phyloP scores from a whole-genome alignment of 2,113 vertebrate genomes.

The Cottus gobio region DNA sequence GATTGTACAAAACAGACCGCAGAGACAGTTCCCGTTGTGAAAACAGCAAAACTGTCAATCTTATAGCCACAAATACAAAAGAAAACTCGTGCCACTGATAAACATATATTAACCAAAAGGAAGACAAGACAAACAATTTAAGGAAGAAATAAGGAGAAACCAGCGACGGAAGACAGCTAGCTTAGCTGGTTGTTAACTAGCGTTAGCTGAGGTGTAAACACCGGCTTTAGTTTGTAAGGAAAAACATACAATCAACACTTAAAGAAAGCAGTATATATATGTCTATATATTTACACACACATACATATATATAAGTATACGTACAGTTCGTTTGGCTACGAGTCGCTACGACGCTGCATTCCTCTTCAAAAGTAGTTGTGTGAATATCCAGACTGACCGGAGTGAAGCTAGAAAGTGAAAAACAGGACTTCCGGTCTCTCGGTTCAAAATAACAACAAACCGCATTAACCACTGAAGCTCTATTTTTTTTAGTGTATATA shows the following conservation, averaged over 20 bases:
- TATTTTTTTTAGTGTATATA: no score
- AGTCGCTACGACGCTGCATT: slow-evolving; percentile 59
- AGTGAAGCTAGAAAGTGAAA: background rate
- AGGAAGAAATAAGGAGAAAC: background rate
- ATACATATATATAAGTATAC: slow-evolving; percentile 19
- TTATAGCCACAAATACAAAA: background rate
- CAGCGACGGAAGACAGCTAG: slow-evolving; percentile 43
- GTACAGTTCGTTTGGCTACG: slow-evolving; percentile 57
- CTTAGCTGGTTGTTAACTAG: slow-evolving; percentile 45
- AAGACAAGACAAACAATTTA: background rate
- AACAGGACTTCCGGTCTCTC: background rate
- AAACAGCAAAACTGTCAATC: no score
- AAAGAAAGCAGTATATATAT: background rate
- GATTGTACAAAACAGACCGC: background rate
- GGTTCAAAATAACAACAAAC: slow-evolving; percentile 41
- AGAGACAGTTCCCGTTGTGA: background rate
- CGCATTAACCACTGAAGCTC: background rate
- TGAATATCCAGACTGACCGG: background rate
- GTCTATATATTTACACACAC: no score
- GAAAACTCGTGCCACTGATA: background rate
- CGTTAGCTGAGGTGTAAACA: slow-evolving; percentile 40
- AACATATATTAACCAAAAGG: background rate
- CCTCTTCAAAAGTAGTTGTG: slow-evolving; percentile 41
- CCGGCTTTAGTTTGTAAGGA: background rate
- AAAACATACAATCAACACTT: background rate